Evolutionary conservation across 2,888 invertebrate species (phyloP), one percentile per base, ranked within the genome.

Genomic region (Xanthia togata): DNA sequence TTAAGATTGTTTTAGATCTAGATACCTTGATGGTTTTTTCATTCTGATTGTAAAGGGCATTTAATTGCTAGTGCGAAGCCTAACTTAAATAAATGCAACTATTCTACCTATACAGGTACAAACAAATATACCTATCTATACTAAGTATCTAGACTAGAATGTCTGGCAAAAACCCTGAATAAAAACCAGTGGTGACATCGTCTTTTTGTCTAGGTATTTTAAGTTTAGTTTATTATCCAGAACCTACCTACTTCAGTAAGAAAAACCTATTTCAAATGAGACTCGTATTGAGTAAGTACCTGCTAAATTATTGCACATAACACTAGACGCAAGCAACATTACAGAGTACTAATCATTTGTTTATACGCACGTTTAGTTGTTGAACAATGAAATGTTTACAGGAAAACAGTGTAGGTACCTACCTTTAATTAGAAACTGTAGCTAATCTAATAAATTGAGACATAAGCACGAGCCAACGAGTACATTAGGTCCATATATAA

Each of bases 391-490:
- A n/a, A 60, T 17, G 41, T 38, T 60, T 53, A 53, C 53, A 69
- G 65, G 67, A 63, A 67, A 70, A 41, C 23, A 38, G 62, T 50
- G 2, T 41, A 41, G 41, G 41, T 11, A 41, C 41, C 64, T 11
- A 41, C 41, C 64, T 69, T 31, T 47, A 70, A 76, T 76, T 63
- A 68, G 17, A 31, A 35, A 44, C 17, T 23, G 14, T 70, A 8
- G 1, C 17, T 53, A 62, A 44, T 23, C 17, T 80, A 44, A 62
- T 65, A 60, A 70, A 53, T 68, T 59, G 44, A 68, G 38, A 44
- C 26, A 70, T 23, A 31, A 17, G 5, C 53, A 38, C 23, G 20
- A 26, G 47, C 62, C n/a, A 79, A 41, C 35, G n/a, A 55, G 8
- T 50, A 6, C 3, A 63, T 41, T 41, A 26, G 38, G 9, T 38